A percentile compares a stretch with the other conserved stretches of the same genome.
These are phyloP conservation scores for Epizoanthus stellaris DNA, from an alignment of 92 coral and sea anemone genomes.

Conservation along the genomic window DNA sequence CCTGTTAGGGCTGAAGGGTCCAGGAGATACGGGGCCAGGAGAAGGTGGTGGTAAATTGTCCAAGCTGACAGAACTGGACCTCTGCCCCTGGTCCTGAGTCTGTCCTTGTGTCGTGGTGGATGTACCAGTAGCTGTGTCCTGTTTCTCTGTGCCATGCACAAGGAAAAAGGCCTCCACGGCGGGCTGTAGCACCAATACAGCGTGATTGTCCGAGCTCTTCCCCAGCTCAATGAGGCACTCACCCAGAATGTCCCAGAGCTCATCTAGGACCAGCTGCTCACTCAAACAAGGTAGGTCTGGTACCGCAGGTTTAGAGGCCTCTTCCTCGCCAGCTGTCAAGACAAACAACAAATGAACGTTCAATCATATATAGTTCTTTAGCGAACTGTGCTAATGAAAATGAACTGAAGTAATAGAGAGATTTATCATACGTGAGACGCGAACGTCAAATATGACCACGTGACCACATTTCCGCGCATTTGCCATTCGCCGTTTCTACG, in stretches of 20 bases:
- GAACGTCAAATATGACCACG: no score
- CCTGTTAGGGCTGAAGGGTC: conserved; percentile 86
- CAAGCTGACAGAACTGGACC: conserved; percentile 68
- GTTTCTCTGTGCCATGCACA: conserved; percentile 95
- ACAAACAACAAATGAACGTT: background rate
- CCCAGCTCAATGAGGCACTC: conserved; percentile 94
- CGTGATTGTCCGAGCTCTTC: conserved; percentile 94
- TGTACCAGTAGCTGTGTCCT: conserved; percentile 60
- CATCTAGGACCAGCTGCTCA: conserved; percentile 87
- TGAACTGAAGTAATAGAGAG: no score
- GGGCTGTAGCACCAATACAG: conserved; percentile 96
- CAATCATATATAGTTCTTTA: background rate
- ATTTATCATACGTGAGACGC: no score
- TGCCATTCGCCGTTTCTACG: no score
- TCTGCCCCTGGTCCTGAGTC: conserved; percentile 56
- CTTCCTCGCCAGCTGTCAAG: conserved; percentile 13
- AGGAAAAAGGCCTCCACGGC: conserved; percentile 99
- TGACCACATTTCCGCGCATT: no score
- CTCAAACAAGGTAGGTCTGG: conserved; percentile 85
- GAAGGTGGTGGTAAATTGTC: conserved; percentile 80
- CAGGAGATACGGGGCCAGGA: conserved; percentile 96
- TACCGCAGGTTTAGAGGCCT: conserved; percentile 36
- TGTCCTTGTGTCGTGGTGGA: conserved; percentile 57
- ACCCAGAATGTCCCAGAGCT: conserved; percentile 95
- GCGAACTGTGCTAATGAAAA: background rate